Evolutionary conservation across 2,888 invertebrate species (phyloP).

Genomic region (Heteromyza rotundicornis): DNA sequence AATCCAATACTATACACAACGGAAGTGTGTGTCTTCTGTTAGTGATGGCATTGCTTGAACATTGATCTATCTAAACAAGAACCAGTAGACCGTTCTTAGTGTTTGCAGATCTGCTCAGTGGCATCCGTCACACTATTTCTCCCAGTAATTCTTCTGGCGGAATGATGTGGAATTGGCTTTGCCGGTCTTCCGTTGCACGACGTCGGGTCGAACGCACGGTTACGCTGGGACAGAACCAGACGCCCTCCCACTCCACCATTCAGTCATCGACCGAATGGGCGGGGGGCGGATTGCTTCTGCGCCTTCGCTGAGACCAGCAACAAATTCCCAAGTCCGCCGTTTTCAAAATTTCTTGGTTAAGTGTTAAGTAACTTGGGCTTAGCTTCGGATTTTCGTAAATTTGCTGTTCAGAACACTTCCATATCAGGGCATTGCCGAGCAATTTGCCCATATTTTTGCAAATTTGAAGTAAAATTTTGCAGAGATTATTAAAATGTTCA

Average conservation of each 20-base stretch:
- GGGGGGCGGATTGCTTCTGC: constrained; percentile 12
- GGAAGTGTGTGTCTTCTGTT: constrained; percentile 72
- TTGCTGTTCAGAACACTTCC: constrained; percentile 71
- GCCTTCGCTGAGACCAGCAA: constrained; percentile 55
- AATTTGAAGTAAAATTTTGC: neutral
- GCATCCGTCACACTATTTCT: constrained; percentile 71
- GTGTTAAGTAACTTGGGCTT: constrained; percentile 67
- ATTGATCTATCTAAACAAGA: constrained; percentile 73
- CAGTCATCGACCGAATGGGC: constrained; percentile 14
- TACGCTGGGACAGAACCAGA: constrained; percentile 37
- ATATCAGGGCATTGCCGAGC: constrained; percentile 69
- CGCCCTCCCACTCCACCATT: constrained; percentile 35
- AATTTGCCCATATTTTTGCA: constrained; percentile 62
- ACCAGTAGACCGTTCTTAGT: too few species aligned
- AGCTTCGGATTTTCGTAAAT: constrained; percentile 71
- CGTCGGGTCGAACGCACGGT: constrained; percentile 69
- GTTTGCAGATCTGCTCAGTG: constrained; percentile 71
- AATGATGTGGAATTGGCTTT: constrained; percentile 55
- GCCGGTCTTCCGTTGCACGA: constrained; percentile 67
- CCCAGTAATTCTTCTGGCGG: constrained; percentile 60
- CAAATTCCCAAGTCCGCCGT: constrained; percentile 65
- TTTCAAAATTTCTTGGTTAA: constrained; percentile 64
- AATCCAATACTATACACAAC: fast-evolving
- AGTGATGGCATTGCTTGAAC: constrained; percentile 72
- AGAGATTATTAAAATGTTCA: too few species aligned